Conservation (phyloP, 2,113 vertebrate genomes). For the Oceanites oceanicus region DNA sequence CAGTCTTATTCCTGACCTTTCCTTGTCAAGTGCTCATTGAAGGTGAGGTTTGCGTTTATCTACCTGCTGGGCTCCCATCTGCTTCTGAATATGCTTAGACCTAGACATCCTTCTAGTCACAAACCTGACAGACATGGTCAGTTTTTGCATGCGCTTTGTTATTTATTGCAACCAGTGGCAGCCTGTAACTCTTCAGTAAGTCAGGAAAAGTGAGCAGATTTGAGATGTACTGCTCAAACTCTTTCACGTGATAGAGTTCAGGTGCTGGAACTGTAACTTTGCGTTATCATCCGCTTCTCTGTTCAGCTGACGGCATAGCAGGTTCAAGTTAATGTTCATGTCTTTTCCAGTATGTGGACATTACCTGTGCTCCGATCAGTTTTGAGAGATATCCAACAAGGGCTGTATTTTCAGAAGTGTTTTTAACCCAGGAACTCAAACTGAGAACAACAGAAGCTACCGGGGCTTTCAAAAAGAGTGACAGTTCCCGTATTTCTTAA, state of each 20-base stretch:
- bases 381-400: accelerated
- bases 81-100: not conserved
- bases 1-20: conserved; percentile 46
- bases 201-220: not conserved
- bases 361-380: not conserved
- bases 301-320: not conserved
- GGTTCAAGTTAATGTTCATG: not conserved
- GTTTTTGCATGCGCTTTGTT: not conserved
- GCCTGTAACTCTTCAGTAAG: not conserved
- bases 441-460: not conserved
- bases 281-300: not conserved
- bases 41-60: conserved; percentile 31
- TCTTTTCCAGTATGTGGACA: not conserved
- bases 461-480: not conserved
- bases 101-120: not conserved
- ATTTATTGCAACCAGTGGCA: not conserved
- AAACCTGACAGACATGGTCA: not conserved
- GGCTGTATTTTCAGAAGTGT: not conserved
- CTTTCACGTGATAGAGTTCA: not conserved
- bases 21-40: conserved; percentile 49
- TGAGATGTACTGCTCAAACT: not conserved
- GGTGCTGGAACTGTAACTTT: not conserved
- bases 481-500: not conserved
- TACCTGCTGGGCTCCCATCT: conserved; percentile 59
- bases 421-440: not conserved